These are phyloP conservation scores for Camponotus pennsylvanicus DNA, from an alignment of 1,140 invertebrate genomes.

Conservation along the genomic window DNA sequence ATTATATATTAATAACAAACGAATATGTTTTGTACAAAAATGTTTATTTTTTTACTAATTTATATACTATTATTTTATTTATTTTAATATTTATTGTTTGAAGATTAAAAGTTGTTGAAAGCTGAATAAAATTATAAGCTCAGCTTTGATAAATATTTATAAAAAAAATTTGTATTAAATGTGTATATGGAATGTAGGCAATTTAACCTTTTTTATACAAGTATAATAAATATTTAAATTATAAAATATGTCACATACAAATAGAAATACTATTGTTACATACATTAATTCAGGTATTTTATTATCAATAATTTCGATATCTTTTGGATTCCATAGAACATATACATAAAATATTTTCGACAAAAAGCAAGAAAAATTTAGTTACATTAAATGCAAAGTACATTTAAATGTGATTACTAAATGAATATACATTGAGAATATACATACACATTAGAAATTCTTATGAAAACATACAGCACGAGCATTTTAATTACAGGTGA, in stretches of 20 bases:
- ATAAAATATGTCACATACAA: not conserved
- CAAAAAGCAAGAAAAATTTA: not conserved
- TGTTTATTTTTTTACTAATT: not conserved
- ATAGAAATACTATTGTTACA: not conserved
- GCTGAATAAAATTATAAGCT: slow-evolving; percentile 73
- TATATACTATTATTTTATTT: not conserved
- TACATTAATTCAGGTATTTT: not conserved
- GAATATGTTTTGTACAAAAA: slow-evolving; percentile 3
- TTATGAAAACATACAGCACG: not conserved
- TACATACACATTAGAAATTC: slow-evolving; percentile 1
- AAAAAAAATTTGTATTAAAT: not conserved
- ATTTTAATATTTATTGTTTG: no score
- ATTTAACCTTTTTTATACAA: slow-evolving; percentile 4
- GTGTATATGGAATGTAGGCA: not conserved
- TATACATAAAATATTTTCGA: not conserved
- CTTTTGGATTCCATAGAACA: not conserved
- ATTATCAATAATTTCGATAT: not conserved
- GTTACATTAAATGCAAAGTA: no score
- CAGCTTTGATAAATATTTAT: slow-evolving; percentile 61
- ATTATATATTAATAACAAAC: slow-evolving; percentile 4
- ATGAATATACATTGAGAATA: not conserved
- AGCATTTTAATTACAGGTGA: slow-evolving; percentile 80
- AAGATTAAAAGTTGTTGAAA: slow-evolving; percentile 32
- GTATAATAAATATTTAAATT: not conserved
- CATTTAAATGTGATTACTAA: not conserved